These are phyloP conservation scores for Lates calcarifer DNA, from an alignment of 2,113 vertebrate genomes.

Conservation along the genomic window DNA sequence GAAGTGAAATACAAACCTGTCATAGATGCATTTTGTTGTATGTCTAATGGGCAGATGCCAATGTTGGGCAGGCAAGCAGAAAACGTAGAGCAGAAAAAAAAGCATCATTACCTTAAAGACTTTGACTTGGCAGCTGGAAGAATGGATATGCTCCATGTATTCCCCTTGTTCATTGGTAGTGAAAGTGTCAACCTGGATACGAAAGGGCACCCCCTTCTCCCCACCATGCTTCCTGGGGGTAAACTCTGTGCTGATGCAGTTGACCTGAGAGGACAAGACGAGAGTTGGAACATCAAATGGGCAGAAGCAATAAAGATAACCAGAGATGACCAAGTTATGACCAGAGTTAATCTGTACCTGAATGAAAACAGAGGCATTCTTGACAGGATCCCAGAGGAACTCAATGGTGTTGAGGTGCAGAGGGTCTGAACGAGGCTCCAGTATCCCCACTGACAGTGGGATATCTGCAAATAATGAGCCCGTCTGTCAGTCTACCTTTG, in stretches of 20 bases:
- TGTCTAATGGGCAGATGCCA: neutral
- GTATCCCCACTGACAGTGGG: slow-evolving; percentile 92
- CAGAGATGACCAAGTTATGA: fast-evolving
- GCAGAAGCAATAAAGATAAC: neutral
- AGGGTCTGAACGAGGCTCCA: slow-evolving; percentile 91
- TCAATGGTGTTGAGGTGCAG: slow-evolving; percentile 94
- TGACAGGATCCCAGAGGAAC: slow-evolving; percentile 95
- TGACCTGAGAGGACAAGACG: slow-evolving; percentile 84
- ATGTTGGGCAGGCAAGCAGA: neutral
- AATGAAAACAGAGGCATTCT: slow-evolving; percentile 92
- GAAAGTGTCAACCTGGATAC: slow-evolving; percentile 95
- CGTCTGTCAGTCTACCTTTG: slow-evolving; percentile 1
- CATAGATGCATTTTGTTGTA: neutral
- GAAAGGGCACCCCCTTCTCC: slow-evolving; percentile 95
- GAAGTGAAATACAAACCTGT: neutral
- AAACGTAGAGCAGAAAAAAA: no score
- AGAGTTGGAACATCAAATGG: neutral
- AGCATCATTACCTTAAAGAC: slow-evolving; percentile 92
- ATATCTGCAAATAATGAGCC: slow-evolving; percentile 87
- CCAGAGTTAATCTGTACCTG: slow-evolving; percentile 83
- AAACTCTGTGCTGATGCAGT: slow-evolving; percentile 98
- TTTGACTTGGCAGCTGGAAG: slow-evolving; percentile 97
- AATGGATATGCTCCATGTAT: slow-evolving; percentile 92
- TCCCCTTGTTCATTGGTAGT: slow-evolving; percentile 90
- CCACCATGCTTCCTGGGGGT: slow-evolving; percentile 95